Conservation (phyloP, 2,797 vertebrate genomes). For the Tenualosa thibaudeaui region DNA sequence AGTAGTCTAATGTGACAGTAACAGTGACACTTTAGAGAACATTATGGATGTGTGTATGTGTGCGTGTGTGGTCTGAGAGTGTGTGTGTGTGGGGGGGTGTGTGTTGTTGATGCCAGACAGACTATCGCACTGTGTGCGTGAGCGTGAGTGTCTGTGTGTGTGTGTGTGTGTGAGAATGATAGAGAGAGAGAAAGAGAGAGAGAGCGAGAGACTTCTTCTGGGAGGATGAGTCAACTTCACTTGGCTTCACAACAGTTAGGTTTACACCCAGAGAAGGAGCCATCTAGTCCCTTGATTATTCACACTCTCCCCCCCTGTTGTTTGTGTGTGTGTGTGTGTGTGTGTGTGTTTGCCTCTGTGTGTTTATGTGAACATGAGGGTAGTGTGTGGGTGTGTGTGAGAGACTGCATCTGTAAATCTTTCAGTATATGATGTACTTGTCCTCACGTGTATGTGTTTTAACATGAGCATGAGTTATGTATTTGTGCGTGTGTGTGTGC, state of each 20-base stretch:
- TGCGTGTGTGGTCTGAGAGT: neutral
- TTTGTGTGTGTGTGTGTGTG: neutral
- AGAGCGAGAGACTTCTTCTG: neutral
- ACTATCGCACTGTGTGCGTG: neutral
- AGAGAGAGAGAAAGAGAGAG: neutral
- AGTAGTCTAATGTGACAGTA: neutral
- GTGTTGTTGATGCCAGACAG: neutral
- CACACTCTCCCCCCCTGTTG: neutral
- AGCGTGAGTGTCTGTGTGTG: neutral
- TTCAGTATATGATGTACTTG: too few species aligned
- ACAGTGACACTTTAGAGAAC: neutral
- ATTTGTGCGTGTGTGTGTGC: neutral
- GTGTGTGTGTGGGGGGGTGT: neutral
- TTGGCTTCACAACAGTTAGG: neutral
- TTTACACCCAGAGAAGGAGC: neutral
- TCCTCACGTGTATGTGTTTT: too few species aligned
- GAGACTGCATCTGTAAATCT: too few species aligned
- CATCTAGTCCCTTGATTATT: neutral
- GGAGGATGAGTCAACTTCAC: neutral
- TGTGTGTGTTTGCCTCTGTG: neutral
- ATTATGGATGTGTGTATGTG: neutral
- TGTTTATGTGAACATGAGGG: too few species aligned
- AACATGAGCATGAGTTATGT: neutral
- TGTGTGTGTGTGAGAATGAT: neutral
- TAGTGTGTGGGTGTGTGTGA: neutral